Evolutionary conservation across 2,113 vertebrate species (phyloP).

Genomic region (Xyliphius kryptos): DNA sequence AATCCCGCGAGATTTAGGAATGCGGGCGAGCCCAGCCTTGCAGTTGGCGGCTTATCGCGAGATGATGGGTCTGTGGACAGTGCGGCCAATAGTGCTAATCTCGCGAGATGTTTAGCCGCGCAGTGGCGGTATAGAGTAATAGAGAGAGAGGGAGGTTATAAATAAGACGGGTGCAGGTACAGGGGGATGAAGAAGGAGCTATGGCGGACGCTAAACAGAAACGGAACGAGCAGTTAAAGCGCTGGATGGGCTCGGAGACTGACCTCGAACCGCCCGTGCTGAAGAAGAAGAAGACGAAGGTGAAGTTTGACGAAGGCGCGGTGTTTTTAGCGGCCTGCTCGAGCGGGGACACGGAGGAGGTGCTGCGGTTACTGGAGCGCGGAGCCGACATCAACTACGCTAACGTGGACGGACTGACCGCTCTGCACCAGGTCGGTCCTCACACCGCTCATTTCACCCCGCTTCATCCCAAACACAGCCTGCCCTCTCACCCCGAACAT

Average conservation of each 20-base stretch:
- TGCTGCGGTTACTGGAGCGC: slow-evolving; percentile 87
- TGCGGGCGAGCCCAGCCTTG: slow-evolving; percentile 36
- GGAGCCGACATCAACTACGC: slow-evolving; percentile 98
- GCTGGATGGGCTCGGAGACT: slow-evolving; percentile 96
- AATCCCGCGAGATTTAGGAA: slow-evolving; percentile 59
- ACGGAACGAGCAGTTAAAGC: slow-evolving; percentile 95
- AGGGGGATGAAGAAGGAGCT: slow-evolving; percentile 91
- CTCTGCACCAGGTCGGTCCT: slow-evolving; percentile 85
- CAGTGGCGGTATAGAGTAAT: slow-evolving; percentile 77
- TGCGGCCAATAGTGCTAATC: background rate
- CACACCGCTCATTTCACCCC: too few species aligned
- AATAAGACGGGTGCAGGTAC: background rate
- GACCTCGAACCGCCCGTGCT: slow-evolving; percentile 88
- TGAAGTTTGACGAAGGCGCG: slow-evolving; percentile 98
- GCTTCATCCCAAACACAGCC: too few species aligned
- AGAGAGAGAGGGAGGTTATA: slow-evolving; percentile 34
- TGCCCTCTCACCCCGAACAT: too few species aligned
- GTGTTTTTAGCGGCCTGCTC: slow-evolving; percentile 98
- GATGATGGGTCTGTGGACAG: background rate
- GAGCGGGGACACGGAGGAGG: slow-evolving; percentile 95
- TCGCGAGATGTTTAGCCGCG: slow-evolving; percentile 66
- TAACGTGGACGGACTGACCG: slow-evolving; percentile 96
- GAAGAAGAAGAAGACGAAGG: slow-evolving; percentile 97
- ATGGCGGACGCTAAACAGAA: slow-evolving; percentile 99
- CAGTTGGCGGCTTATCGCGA: slow-evolving; percentile 16